Conservation (phyloP, 2,888 invertebrate species). For the Boloria euphrosyne region DNA sequence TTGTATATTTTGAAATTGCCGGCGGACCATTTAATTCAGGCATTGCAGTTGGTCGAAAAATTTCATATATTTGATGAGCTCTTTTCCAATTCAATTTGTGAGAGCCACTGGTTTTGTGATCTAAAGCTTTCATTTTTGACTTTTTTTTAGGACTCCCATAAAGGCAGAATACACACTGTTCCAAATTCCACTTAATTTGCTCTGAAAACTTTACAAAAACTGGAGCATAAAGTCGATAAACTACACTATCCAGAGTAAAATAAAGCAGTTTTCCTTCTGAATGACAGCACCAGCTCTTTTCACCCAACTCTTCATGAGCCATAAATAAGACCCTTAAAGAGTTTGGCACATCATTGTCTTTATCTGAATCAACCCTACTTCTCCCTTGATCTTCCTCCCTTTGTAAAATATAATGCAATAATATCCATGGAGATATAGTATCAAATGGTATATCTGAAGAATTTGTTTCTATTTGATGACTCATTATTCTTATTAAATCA, state of each 20-base stretch:
- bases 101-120: slow-evolving; percentile 86
- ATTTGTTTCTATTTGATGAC: slow-evolving; percentile 90
- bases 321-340: slow-evolving; percentile 90
- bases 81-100: slow-evolving; percentile 88
- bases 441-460: slow-evolving; percentile 85
- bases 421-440: slow-evolving; percentile 90
- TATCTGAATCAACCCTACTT: slow-evolving; percentile 69
- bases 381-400: slow-evolving; percentile 87
- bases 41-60: slow-evolving; percentile 89
- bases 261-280: slow-evolving; percentile 89
- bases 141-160: slow-evolving; percentile 89
- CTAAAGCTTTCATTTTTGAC: slow-evolving; percentile 82
- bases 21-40: slow-evolving; percentile 92
- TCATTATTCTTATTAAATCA: slow-evolving; percentile 88
- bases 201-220: slow-evolving; percentile 84
- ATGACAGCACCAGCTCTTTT: slow-evolving; percentile 88
- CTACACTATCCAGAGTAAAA: slow-evolving; percentile 88
- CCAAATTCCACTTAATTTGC: slow-evolving; percentile 89
- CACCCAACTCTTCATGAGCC: slow-evolving; percentile 92
- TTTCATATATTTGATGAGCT: slow-evolving; percentile 89
- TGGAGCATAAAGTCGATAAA: slow-evolving; percentile 86
- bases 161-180: slow-evolving; percentile 92
- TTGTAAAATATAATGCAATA: slow-evolving; percentile 90
- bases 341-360: slow-evolving; percentile 84
- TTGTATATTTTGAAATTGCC: slow-evolving; percentile 92